Evolutionary conservation across 92 coral and sea anemone genomes (phyloP), one percentile per base, ranked within the genome.

Genomic region (Metridium senile): DNA sequence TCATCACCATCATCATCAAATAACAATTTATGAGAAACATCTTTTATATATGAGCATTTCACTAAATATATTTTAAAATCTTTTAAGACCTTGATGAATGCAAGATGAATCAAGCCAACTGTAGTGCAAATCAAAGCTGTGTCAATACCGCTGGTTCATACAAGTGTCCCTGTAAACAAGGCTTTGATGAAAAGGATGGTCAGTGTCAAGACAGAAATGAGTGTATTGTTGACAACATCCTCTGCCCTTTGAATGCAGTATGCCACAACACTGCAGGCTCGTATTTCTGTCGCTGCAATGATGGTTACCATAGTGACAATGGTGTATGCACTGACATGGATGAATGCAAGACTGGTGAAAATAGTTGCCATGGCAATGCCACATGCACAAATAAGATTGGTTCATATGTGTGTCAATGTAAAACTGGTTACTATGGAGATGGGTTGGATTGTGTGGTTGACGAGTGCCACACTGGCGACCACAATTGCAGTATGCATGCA

Each of bases 191-290:
- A 47, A 22, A 31, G 2, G 63, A 53, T 28, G 81, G 71, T 29
- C 26, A 46, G 20, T 76, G 81, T 30, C 39, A n/a, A 1, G 81
- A 76, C 20, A 30, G 62, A 34, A 30, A 76, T 29, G 81, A 76
- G 57, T 76, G 81, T 46, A 16, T 3, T 7, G 30, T 30, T 45
- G 11, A 17, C 23, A 22, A 7, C 9, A 39, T 39, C 11, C 49
- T 70, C 51, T 76, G 82, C 58, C 58, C 82, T 31, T 22, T 21
- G 0, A 11, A 39, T 22, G 25, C 62, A 25, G 28, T 19, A 26
- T 76, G 81, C 53, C 29, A 63, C 39, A 76, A 77, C 56, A 77
- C 82, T 23, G 22, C 27, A n/a, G 81, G 81, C 71, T 76, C 81
- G 8, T 76, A 76, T 32, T 28, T 58, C 19, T 76, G 81, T 64